These are phyloP conservation scores for Pachyuromys duprasi DNA, from an alignment of 2,797 vertebrate genomes.

Conservation along the genomic window DNA sequence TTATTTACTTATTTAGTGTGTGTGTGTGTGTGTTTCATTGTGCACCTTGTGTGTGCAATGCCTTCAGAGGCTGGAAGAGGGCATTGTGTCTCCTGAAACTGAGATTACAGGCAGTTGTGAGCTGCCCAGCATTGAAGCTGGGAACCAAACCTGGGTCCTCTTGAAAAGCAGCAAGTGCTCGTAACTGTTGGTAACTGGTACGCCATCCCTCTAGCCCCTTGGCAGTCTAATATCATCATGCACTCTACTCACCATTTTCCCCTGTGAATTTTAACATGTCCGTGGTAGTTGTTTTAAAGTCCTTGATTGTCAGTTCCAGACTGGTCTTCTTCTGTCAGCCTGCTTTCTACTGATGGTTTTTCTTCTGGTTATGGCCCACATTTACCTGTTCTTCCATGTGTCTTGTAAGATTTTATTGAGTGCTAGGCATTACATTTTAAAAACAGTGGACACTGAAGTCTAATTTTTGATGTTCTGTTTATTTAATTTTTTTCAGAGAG, in stretches of 20 bases:
- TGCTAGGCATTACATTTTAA: not conserved
- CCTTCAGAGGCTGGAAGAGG: not conserved
- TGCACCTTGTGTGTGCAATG: not conserved
- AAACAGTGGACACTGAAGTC: not conserved
- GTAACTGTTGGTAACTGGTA: too few relatives aligned
- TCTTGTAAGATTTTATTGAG: not conserved
- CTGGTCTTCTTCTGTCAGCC: not conserved
- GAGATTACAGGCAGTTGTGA: not conserved
- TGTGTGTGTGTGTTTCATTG: not conserved
- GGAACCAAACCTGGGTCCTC: not conserved
- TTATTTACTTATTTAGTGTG: too few relatives aligned
- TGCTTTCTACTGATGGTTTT: slow-evolving; percentile 29
- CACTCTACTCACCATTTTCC: not conserved
- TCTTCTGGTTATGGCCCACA: slow-evolving; percentile 19
- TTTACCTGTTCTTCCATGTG: not conserved
- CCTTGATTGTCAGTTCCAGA: not conserved
- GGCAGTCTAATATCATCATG: not conserved
- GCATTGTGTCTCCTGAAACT: not conserved
- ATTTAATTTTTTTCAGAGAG: not conserved
- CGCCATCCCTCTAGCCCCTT: not conserved
- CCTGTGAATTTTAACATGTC: not conserved
- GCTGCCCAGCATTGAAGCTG: not conserved
- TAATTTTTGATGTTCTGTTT: not conserved
- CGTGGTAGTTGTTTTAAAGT: slow-evolving; percentile 42
- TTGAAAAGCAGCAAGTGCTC: not conserved